Evolutionary conservation across 2,888 invertebrate species (phyloP).

Genomic region (Patella ulyssiponensis): DNA sequence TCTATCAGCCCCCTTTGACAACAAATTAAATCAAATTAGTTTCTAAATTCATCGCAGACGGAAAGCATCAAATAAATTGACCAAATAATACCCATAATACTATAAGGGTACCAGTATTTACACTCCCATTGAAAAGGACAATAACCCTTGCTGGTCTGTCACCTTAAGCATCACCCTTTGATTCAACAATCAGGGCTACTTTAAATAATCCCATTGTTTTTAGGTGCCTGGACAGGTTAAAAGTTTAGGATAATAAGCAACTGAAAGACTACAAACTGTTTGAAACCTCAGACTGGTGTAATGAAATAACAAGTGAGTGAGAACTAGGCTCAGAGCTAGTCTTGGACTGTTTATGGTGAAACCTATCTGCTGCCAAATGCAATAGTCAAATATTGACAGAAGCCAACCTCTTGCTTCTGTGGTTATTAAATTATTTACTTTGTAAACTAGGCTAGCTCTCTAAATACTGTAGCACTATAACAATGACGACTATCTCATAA

Average conservation of each 20-base stretch:
- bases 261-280: no score
- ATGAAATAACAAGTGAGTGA: no score
- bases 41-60: neutral
- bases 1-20: neutral
- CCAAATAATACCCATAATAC: neutral
- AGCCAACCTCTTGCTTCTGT: neutral
- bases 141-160: neutral
- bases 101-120: conserved; percentile 1
- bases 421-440: neutral
- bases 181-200: neutral
- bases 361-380: neutral
- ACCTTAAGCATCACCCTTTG: no score
- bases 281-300: no score
- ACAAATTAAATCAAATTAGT: neutral
- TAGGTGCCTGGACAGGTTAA: neutral
- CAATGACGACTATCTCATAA: no score
- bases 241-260: neutral
- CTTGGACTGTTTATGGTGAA: neutral
- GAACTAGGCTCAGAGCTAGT: no score
- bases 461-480: no score
- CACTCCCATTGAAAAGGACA: neutral
- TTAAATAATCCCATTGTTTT: neutral
- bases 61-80: conserved; percentile 1
- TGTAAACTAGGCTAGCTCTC: neutral
- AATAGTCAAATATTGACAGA: neutral